Conservation (phyloP, 2,113 vertebrate genomes). For the Pao palembangensis region DNA sequence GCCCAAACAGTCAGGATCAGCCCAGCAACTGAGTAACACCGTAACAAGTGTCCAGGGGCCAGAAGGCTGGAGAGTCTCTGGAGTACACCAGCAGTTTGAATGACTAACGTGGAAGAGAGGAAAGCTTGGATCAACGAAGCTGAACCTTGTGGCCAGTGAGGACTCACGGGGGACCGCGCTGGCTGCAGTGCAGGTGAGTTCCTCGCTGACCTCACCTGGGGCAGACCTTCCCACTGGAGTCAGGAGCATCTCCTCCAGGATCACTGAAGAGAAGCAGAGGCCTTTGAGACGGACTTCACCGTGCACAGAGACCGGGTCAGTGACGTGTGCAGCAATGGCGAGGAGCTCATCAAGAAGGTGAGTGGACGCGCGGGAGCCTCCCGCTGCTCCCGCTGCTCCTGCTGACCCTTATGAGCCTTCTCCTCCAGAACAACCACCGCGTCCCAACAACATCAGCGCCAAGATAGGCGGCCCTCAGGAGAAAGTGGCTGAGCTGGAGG, state of each 20-base stretch:
- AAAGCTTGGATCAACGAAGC: constrained; percentile 99
- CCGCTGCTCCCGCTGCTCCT: too few relatives aligned
- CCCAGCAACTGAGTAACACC: too few relatives aligned
- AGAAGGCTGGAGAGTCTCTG: constrained; percentile 96
- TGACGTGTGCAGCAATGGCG: constrained; percentile 91
- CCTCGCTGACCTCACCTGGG: not conserved
- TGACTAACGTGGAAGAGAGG: constrained; percentile 97
- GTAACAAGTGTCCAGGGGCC: constrained; percentile 83
- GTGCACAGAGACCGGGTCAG: constrained; percentile 95
- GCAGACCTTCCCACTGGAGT: too few relatives aligned
- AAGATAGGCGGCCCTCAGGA: constrained; percentile 89
- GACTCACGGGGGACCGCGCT: constrained; percentile 97
- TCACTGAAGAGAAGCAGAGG: constrained; percentile 98
- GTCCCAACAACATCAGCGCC: constrained; percentile 91
- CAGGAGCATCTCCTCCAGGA: constrained; percentile 80
- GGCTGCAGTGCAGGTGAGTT: constrained; percentile 63
- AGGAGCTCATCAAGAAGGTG: constrained; percentile 97
- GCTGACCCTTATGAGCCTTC: too few relatives aligned
- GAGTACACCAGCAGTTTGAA: constrained; percentile 99
- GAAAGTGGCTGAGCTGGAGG: constrained; percentile 92
- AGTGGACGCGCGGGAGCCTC: too few relatives aligned
- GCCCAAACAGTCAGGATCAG: too few relatives aligned
- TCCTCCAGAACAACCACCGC: constrained; percentile 90
- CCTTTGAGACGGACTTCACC: constrained; percentile 96
- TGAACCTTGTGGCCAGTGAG: constrained; percentile 94